phyloP scores from a whole-genome alignment of 2,113 vertebrate genomes.

The Spizaetus ornatus region DNA sequence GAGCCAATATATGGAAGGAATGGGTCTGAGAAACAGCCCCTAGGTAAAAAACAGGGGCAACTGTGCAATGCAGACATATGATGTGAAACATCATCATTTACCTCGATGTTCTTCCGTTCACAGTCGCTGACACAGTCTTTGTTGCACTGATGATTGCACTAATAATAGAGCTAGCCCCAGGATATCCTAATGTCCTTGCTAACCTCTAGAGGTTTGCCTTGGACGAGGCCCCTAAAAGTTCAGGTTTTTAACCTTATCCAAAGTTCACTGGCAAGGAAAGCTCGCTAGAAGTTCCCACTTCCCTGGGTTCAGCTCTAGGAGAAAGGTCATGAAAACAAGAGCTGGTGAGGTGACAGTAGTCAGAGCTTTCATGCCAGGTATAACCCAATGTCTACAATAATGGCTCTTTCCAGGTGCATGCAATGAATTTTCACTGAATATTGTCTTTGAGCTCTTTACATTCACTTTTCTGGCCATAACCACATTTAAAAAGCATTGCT shows the following conservation, averaged over 20 bases:
- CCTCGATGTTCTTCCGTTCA: not conserved
- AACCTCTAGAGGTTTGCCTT: not conserved
- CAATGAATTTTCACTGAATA: not conserved
- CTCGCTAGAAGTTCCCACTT: not conserved
- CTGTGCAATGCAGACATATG: not conserved
- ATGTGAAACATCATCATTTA: not conserved
- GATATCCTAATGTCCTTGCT: not conserved
- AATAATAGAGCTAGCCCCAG: not conserved
- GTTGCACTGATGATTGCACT: not conserved
- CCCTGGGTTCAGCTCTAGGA: not conserved
- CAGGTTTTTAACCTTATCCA: not conserved
- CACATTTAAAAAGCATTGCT: slow-evolving; percentile 69
- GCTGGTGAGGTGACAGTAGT: not conserved
- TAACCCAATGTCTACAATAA: not conserved
- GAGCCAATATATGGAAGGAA: not conserved
- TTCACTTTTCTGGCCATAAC: slow-evolving; percentile 65
- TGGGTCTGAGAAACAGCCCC: not conserved
- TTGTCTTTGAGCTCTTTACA: slow-evolving; percentile 17
- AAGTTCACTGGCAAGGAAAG: not conserved
- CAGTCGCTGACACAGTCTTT: not conserved
- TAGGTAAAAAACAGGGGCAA: not conserved
- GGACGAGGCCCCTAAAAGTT: not conserved
- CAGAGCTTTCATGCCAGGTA: not conserved
- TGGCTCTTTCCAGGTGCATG: not conserved
- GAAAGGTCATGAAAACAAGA: not conserved